Conservation (phyloP, 2,888 invertebrate species). For the Eledona agricola region DNA sequence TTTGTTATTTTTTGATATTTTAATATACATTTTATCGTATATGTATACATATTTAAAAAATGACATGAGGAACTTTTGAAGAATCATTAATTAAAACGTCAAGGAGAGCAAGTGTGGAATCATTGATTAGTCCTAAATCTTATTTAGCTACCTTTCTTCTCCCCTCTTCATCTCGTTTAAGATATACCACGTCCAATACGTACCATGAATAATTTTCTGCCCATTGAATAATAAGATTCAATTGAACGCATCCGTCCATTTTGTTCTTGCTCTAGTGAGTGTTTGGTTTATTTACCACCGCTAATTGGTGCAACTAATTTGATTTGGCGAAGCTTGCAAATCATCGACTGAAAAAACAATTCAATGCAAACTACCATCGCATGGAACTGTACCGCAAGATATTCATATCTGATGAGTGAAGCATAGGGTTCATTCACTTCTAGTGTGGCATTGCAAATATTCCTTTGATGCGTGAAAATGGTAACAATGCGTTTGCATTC, state of each 20-base stretch:
- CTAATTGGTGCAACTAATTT: constrained; percentile 21
- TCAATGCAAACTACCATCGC: constrained; percentile 1
- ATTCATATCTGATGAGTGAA: constrained; percentile 2
- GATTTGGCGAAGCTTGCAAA: not conserved
- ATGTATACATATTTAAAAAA: too few relatives aligned
- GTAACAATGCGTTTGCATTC: constrained; percentile 12
- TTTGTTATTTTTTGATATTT: too few relatives aligned
- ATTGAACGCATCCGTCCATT: constrained; percentile 47
- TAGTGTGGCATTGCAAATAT: constrained; percentile 7
- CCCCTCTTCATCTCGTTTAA: constrained; percentile 1
- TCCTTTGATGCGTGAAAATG: constrained; percentile 17
- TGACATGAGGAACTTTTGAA: too few relatives aligned
- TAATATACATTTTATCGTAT: too few relatives aligned
- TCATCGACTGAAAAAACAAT: constrained; percentile 1
- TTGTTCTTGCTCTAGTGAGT: constrained; percentile 43
- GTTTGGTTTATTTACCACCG: constrained; percentile 27
- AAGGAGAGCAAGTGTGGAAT: too few relatives aligned
- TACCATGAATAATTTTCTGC: constrained; percentile 50
- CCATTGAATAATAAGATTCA: constrained; percentile 45
- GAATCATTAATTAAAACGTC: too few relatives aligned
- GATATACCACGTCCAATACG: constrained; percentile 38
- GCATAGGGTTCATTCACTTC: constrained; percentile 22
- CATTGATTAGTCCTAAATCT: too few relatives aligned
- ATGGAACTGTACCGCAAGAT: constrained; percentile 1
- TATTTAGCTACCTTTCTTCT: too few relatives aligned